Base-by-base conservation (phyloP, 2,797 vertebrate species). In the Alca torda region DNA sequence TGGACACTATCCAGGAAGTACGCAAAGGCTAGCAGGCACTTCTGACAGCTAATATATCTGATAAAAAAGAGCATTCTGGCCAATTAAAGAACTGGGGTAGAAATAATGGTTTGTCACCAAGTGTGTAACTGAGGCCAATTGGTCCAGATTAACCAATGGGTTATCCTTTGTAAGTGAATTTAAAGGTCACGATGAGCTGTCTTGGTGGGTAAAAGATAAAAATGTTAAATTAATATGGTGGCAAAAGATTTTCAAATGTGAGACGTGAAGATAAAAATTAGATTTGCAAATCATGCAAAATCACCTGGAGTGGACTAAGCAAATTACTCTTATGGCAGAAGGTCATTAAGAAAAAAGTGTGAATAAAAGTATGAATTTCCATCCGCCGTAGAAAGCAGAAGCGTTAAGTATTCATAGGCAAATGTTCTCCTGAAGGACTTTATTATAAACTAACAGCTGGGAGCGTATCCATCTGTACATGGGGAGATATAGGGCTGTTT, bases 31-130 rank as follows among this genome's bases (percentile, higher is more conserved):
- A 98, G 97, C 97, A 97, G 97, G 96, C 97, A 98, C 96, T 97
- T 97, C 95, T 98, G 98, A 98, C 98, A 98, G 98, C 89, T 97
- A 97, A 97, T 98, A 97, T 97, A 96, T 98, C 97, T 98, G 95
- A 91, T 97, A 96, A 97, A 97, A 98, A 98, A 98, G 97, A 98
- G 97, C 97, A 98, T 97, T 98, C 97, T 95, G 96, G 97, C 98
- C 98, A 98, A 98, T 98, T 98, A 98, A 98, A 98, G 93, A 98
- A 94, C 91, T 76, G 95, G 97, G 80, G 86, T 96, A 97, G 97
- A 98, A 98, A 98, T 98, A 98, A 98, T 98, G 98, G 97, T 98
- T 98, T 98, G 97, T 98, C 97, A 97, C 96, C 93, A 93, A 98
- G 96, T 96, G 95, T 97, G 95, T 98, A 97, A 97, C 97, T 95